A percentile compares a stretch with the other conserved stretches of the same genome.
Evolutionary conservation across 2,797 vertebrate species (phyloP).

Genomic region (Vipera latastei): DNA sequence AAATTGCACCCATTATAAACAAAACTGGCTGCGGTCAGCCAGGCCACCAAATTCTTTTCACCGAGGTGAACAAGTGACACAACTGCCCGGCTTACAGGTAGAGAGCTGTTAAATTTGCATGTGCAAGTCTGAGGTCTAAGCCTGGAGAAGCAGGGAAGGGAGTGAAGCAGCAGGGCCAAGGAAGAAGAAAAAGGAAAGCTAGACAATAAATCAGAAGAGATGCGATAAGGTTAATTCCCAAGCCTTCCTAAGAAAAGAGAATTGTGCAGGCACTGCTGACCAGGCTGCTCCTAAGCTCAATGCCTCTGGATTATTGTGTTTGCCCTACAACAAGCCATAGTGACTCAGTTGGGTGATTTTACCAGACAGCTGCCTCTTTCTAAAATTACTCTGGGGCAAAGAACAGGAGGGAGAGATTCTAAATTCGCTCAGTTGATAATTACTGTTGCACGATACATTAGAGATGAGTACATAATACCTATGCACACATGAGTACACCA

Average conservation of each 20-base stretch:
- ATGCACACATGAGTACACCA: background rate
- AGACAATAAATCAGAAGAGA: constrained; percentile 46
- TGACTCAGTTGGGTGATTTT: background rate
- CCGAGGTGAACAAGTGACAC: constrained; percentile 53
- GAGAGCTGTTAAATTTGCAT: constrained; percentile 48
- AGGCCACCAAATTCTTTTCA: constrained; percentile 53
- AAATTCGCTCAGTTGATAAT: background rate
- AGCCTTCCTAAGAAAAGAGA: constrained; percentile 35
- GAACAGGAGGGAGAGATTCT: background rate
- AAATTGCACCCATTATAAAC: constrained; percentile 79
- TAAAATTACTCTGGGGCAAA: background rate
- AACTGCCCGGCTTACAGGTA: constrained; percentile 43
- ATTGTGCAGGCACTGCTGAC: constrained; percentile 12
- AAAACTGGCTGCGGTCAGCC: constrained; percentile 63
- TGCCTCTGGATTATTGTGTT: background rate
- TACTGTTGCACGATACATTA: background rate
- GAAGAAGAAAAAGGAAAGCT: constrained; percentile 23
- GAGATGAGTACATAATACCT: background rate
- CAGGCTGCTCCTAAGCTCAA: fast-evolving
- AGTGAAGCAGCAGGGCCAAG: constrained; percentile 40
- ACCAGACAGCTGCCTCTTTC: background rate
- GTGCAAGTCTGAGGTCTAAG: constrained; percentile 51
- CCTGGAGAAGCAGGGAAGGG: constrained; percentile 18
- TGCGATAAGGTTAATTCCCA: constrained; percentile 39
- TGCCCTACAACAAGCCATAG: background rate